Evolutionary conservation across 2,113 vertebrate genomes (phyloP), one percentile per base, ranked within the genome.

Genomic region (Columba janthina): DNA sequence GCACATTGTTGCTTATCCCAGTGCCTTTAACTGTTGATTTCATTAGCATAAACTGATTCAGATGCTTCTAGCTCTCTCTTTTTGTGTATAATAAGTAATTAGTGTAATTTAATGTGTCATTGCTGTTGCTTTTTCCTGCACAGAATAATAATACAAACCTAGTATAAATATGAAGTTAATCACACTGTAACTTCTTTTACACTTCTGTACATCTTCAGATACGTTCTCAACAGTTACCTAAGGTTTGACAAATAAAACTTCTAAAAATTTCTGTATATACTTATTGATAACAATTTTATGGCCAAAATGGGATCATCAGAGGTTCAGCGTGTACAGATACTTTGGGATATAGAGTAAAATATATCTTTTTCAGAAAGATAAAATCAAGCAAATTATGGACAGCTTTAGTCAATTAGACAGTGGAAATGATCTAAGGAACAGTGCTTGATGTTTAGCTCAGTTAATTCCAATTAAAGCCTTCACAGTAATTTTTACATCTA

Each of bases 41-140:
- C 94, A 85, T 96, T 96, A 95, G 82, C 90, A 90, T 96, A 94
- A 92, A 50, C 92, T 92, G 50, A 81, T 90, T 90, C 79, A 62
- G 62, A 84, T 83, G 61, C 83, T 93, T 74, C 73, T 93, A 92
- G 80, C 76, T 89, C 94, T 89, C 90, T 92, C 34, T 81, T 86
- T 92, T 84, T 92, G 34, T 85, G 44, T 75, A 36, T 87, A 90
- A 64, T 86, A 69, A 93, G 36, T 91, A 96, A 96, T 95, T 94
- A 90, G 57, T 85, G 65, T 92, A 90, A 96, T 85, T 86, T 92
- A 75, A 67, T 81, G 66, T 92, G 73, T 81, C 65, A 65, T 89
- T 64, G 13, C 81, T 92, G 46, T 78, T 89, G 24, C 78, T 75
- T 85, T 90, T 90, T 42, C 62, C 70, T 81, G 61, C 44, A 69